Evolutionary conservation across 2,888 invertebrate genomes (phyloP), one percentile per base, ranked within the genome.

Genomic region (Melikaiella ostensackeni): DNA sequence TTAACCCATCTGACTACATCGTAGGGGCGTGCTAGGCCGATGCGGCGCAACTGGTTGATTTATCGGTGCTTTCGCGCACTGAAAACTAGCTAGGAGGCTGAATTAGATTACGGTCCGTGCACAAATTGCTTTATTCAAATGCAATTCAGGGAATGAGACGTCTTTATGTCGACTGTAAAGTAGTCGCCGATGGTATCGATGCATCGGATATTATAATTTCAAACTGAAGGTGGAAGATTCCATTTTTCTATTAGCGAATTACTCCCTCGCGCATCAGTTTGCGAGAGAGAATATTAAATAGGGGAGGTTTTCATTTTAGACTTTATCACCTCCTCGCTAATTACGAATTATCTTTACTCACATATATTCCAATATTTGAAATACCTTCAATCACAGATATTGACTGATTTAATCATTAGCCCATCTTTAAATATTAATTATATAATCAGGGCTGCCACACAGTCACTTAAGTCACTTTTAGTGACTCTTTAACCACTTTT

Each of bases 41-140:
- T 84, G 86, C 80, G 83, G 85, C 84, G 90, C 90, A 91, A 91
- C 91, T 91, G 89, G 91, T 91, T 91, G 91, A 91, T 91, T 91
- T 91, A 91, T 91, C 84, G 83, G 79, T 84, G 87, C 88, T 89
- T 89, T 88, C 85, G 87, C 87, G 86, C 86, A 88, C 86, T 86
- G 89, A 89, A 89, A 89, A 88, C 85, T 85, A 85, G 82, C 87
- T 83, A 84, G 85, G 86, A 84, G 82, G 78, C 84, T 83, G 87
- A 90, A 90, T 88, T 88, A 87, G 87, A 89, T 90, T 89, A 89
- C 87, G 87, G 83, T 84, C 85, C 84, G 86, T 87, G 88, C 86
- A 86, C 90, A 90, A 90, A 90, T 90, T 89, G 89, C 89, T 90
- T 89, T 89, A 90, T 90, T 90, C 90, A 90, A 90, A 90, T 89